A percentile compares a stretch with the other conserved stretches of the same genome.
These are phyloP conservation scores for Nyctalus aviator DNA, from an alignment of 2,797 vertebrate species.

Conservation along the genomic window DNA sequence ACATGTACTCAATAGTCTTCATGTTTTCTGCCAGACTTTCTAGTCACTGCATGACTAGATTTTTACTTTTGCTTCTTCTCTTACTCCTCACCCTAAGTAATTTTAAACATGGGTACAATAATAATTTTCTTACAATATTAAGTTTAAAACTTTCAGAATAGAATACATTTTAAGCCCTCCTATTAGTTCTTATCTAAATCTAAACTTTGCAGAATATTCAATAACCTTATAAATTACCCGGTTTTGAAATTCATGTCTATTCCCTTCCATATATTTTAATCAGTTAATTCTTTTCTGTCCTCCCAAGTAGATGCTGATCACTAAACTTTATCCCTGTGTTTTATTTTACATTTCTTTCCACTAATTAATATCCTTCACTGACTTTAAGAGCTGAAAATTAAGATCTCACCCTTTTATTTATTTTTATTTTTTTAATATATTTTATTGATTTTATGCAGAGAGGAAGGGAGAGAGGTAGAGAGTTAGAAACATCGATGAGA, in stretches of 20 bases:
- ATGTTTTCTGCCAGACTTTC: background rate
- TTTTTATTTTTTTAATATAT: no score
- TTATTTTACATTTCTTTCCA: constrained; percentile 10
- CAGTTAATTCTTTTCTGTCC: background rate
- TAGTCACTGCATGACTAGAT: background rate
- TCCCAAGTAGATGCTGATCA: background rate
- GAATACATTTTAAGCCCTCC: background rate
- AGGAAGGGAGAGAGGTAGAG: no score
- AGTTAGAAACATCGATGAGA: no score
- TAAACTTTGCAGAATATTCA: background rate
- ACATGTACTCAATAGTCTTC: background rate
- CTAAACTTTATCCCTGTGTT: background rate
- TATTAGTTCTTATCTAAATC: background rate
- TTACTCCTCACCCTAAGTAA: background rate
- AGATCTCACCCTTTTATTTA: background rate
- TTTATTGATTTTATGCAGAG: no score
- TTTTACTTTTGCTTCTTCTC: background rate
- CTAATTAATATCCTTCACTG: background rate
- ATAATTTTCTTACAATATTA: background rate
- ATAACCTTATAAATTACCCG: background rate
- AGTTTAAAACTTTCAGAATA: background rate
- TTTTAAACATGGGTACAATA: background rate
- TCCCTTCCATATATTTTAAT: background rate
- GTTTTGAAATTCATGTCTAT: background rate
- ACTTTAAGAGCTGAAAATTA: background rate